Evolutionary conservation across 2,888 invertebrate genomes (phyloP), one percentile per base, ranked within the genome.

Genomic region (Empis stercorea): DNA sequence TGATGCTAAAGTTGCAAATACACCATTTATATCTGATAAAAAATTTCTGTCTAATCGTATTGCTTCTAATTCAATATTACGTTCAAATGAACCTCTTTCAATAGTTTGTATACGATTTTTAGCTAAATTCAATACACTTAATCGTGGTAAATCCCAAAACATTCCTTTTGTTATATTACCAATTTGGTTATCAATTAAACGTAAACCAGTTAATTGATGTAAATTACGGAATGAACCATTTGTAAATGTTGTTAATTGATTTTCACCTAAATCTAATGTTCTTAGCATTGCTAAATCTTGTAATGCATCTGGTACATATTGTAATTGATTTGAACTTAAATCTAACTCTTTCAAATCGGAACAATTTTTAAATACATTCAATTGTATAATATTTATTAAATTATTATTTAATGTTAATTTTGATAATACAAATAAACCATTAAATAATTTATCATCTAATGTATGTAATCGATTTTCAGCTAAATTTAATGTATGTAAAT

Each of bases 191-290:
- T 91, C 88, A 56, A 93, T 91, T 59, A 96, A 67, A 50, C 93
- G 76, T 51, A 96, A 71, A 10, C 89, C 87, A 42, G 87, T 88
- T 53, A 96, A 74, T 67, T 91, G 88, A 58, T 84, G 81, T 46
- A 95, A 72, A 65, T 88, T 87, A 63, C 80, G 81, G 59, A 95
- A 86, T 20, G 88, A 86, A 50, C 87, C 64, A 61, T 91, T 88
- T 61, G 77, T 80, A 54, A 96, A 84, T 38, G 78, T 78, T 48
- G 79, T 79, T 61, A 96, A 87, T 65, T 85, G 84, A 72, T 96
- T 96, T 68, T 93, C 91, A 34, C 91, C 92, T 60, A 96, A 74
- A 64, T 93, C 91, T 44, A 96, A 73, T 13, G 87, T 87, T 65
- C 88, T 85, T 55, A 95, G 70, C 67, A 88, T 84, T 38, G 84